Conservation (phyloP, 2,797 vertebrate species). For the Cottoperca gobio region DNA sequence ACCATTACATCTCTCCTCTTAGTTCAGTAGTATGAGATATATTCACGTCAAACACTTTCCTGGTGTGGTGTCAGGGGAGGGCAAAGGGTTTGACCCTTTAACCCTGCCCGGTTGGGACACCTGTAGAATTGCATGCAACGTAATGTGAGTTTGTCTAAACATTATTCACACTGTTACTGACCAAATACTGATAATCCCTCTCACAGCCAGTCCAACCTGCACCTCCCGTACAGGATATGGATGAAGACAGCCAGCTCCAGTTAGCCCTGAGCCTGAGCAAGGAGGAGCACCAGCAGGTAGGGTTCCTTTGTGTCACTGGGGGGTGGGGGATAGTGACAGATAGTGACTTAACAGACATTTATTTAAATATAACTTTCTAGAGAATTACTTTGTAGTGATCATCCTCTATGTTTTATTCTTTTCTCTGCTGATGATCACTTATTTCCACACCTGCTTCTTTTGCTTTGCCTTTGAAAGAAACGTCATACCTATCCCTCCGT, state of each 20-base stretch:
- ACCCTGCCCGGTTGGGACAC: constrained; percentile 22
- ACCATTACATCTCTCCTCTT: constrained; percentile 57
- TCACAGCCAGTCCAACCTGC: constrained; percentile 62
- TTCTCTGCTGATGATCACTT: background rate
- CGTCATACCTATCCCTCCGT: constrained; percentile 4
- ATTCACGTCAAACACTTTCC: constrained; percentile 16
- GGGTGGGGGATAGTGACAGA: background rate
- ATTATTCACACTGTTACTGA: constrained; percentile 20
- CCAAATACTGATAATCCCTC: constrained; percentile 27
- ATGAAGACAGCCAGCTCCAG: constrained; percentile 95
- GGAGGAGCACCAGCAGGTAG: constrained; percentile 96
- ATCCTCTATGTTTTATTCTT: background rate
- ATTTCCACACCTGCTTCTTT: background rate
- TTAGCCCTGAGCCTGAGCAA: constrained; percentile 93
- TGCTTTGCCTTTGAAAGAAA: too few species aligned
- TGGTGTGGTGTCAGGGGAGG: constrained; percentile 40
- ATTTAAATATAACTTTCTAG: too few species aligned
- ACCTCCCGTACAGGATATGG: constrained; percentile 82
- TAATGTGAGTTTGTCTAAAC: constrained; percentile 16
- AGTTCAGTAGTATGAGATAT: constrained; percentile 33
- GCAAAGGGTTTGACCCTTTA: constrained; percentile 26
- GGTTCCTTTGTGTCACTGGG: background rate
- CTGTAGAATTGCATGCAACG: constrained; percentile 56
- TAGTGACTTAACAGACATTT: too few species aligned
- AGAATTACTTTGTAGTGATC: background rate